Evolutionary conservation across 2,113 vertebrate species (phyloP), one percentile per base, ranked within the genome.

Genomic region (Cyphomyrus discorhynchus): DNA sequence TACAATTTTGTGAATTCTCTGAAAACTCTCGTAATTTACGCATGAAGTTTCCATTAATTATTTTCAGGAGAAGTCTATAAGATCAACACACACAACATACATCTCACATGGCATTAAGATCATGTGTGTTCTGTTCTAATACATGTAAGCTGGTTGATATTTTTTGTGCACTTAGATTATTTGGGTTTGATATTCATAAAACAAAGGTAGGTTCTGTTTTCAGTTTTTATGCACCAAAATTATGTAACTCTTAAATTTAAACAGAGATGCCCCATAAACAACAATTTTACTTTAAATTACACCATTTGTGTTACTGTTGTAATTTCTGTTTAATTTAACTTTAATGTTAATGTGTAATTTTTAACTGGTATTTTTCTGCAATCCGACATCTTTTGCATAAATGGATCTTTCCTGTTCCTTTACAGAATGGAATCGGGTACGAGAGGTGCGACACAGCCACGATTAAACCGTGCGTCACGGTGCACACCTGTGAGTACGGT

Each of bases 401-500:
- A 31, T 0, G 66, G 27, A 35, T 35, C 31, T 13, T 31, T 74
- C 31, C 31, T 13, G 11, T 74, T 74, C 24, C 66, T 35, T 74
- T 27, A 74, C 10, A 3, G n/a, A 35, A 10, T 1, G 42, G 17
- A 6, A 47, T 19, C 8, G 8, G 15, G 42, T n/a, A 19, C 21
- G 6, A 83, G 5, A 83, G 42, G 19, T 24, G 35, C 80, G 45
- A 39, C 35, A 45, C 39, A 82, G 39, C 35, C 83, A 27, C 6
- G 15, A 85, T 85, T 0, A 50, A n/a, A 86, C n/a, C 47, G 47
- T n/a, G 83, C 17, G 42, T 21, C 2, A 24, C 89, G 3, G 47
- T 53, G 27, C 88, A 21, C 93, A 99, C 98, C 97, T 90, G 95
- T 93, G 89, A 94, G 93, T 13, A 96, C 91, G 0, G 70, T 94